phyloP scores from a whole-genome alignment of 2,113 vertebrate species.

The Hystrix cristata region DNA sequence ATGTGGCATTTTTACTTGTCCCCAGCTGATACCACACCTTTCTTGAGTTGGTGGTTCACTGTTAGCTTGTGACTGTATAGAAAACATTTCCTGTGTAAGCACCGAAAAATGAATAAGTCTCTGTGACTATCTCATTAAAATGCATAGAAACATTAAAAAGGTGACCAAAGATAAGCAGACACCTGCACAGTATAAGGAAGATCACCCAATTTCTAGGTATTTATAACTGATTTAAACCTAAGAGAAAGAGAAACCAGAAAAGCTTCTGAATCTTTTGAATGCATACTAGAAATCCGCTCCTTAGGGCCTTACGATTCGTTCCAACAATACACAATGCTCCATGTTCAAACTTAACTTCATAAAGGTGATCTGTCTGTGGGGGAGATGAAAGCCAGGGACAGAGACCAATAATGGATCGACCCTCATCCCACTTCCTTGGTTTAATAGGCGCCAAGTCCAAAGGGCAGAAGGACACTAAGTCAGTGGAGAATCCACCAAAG shows the following conservation, averaged over 20 bases:
- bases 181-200: not conserved
- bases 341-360: constrained; percentile 28
- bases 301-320: constrained; percentile 30
- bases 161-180: constrained; percentile 8
- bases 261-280: constrained; percentile 56
- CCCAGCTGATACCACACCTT: not conserved
- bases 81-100: constrained; percentile 39
- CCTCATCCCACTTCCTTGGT: not conserved
- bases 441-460: not conserved
- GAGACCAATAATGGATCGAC: not conserved
- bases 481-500: not conserved
- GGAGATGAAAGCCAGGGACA: not conserved
- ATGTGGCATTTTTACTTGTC: not conserved
- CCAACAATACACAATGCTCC: not conserved
- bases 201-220: constrained; percentile 14
- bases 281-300: constrained; percentile 18
- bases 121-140: constrained; percentile 50
- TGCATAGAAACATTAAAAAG: constrained; percentile 30
- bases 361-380: not conserved
- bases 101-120: not conserved
- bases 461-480: not conserved
- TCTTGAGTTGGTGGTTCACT: constrained; percentile 27
- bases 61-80: not conserved
- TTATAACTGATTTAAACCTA: constrained; percentile 53
- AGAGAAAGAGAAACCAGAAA: not conserved